Base-by-base conservation (phyloP, 2,113 vertebrate genomes). In the Sphaerodactylus townsendi region DNA sequence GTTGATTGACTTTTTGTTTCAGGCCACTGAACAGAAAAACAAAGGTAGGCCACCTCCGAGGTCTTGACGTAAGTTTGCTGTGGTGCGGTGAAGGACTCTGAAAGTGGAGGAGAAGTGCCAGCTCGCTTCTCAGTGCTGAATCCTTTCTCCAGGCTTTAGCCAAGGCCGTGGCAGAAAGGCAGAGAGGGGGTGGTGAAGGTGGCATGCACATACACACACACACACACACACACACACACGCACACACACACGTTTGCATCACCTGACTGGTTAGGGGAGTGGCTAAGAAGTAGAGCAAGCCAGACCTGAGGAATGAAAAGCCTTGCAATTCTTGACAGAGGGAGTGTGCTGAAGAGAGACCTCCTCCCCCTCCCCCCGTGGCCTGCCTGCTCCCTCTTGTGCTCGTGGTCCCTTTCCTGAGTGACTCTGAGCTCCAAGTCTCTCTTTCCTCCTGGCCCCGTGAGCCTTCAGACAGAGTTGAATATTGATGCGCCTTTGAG, bases 221-320 rank as follows among this genome's bases (percentile, higher is more conserved):
- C n/a, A n/a, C n/a, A n/a, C n/a, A n/a, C n/a, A n/a, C n/a, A n/a
- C n/a, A n/a, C n/a, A n/a, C n/a, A n/a, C n/a, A n/a, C n/a, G n/a
- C n/a, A n/a, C n/a, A n/a, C n/a, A n/a, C n/a, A n/a, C n/a, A n/a
- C 90, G n/a, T 93, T 89, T 85, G 83, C 74, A 90, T 97, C 96
- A 98, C 98, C 98, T 98, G 97, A 97, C 97, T 97, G 98, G 96
- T 98, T 98, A 97, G 97, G 97, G 95, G 98, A 98, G 97, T 98
- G 97, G 97, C 97, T 98, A n/a, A n/a, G n/a, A n/a, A n/a, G n/a
- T n/a, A n/a, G n/a, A n/a, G n/a, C n/a, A n/a, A n/a, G n/a, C n/a
- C n/a, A n/a, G n/a, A n/a, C n/a, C n/a, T n/a, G n/a, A n/a, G n/a
- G n/a, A n/a, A n/a, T n/a, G n/a, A n/a, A n/a, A n/a, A n/a, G n/a